These are phyloP conservation scores for Ypsolopha sequella DNA, from an alignment of 2,888 invertebrate genomes.

Conservation along the genomic window DNA sequence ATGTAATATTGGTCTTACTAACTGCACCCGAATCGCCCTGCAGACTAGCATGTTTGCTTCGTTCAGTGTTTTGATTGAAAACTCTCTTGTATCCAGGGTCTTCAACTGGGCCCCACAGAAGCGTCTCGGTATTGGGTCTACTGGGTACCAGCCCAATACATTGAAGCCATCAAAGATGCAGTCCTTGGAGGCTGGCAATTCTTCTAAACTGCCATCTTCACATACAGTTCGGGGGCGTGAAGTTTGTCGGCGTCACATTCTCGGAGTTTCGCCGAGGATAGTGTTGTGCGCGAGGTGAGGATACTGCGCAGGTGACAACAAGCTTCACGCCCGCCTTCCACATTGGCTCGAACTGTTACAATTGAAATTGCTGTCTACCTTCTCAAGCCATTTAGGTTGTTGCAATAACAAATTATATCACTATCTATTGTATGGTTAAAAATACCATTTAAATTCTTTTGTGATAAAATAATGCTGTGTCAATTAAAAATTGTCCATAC, in stretches of 20 bases:
- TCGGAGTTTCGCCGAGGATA: no score
- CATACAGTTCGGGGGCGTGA: no score
- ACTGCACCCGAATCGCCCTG: no score
- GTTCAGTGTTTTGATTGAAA: no score
- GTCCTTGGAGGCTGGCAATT: slow-evolving; percentile 89
- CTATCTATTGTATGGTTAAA: slow-evolving; percentile 37
- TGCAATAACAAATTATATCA: slow-evolving; percentile 41
- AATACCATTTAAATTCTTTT: slow-evolving; percentile 39
- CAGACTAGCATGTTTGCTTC: no score
- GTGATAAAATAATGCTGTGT: slow-evolving; percentile 66
- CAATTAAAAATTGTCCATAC: slow-evolving; percentile 64
- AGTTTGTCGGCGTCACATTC: no score
- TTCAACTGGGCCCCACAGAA: slow-evolving; percentile 92
- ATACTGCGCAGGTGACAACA: no score
- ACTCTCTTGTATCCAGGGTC: slow-evolving; percentile 70
- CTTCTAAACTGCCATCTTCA: slow-evolving; percentile 61
- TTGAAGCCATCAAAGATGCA: slow-evolving; percentile 91
- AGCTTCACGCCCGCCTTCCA: no score
- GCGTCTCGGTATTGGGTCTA: slow-evolving; percentile 94
- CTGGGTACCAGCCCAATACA: slow-evolving; percentile 94
- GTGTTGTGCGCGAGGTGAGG: no score
- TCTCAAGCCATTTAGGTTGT: slow-evolving; percentile 50
- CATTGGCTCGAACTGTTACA: no score
- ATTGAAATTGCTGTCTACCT: slow-evolving; percentile 31
- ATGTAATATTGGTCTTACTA: no score